phyloP scores from a whole-genome alignment of 2,797 vertebrate species.

The Scomberomorus guttatus region DNA sequence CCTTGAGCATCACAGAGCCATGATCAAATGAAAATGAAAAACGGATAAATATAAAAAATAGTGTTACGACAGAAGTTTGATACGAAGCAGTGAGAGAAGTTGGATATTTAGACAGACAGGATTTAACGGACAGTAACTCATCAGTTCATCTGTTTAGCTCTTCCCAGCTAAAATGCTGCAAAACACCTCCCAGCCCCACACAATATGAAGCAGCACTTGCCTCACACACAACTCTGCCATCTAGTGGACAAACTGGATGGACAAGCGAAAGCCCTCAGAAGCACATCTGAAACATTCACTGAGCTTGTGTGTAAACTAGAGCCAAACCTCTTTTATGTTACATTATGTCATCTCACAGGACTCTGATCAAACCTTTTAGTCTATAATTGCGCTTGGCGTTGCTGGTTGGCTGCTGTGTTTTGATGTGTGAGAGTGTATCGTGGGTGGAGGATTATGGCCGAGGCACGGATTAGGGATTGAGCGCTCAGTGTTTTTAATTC shows the following conservation, averaged over 20 bases:
- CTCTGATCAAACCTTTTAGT: conserved; percentile 13
- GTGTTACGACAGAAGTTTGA: neutral
- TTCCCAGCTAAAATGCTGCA: neutral
- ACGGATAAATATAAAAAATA: neutral
- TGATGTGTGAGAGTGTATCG: conserved; percentile 27
- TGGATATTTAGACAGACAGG: neutral
- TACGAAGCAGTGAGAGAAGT: neutral
- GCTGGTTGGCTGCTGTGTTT: conserved; percentile 7
- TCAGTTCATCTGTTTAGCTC: neutral
- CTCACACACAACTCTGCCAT: conserved; percentile 62
- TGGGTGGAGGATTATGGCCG: conserved; percentile 66
- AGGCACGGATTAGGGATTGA: conserved; percentile 69
- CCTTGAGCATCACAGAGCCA: neutral
- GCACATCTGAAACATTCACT: neutral
- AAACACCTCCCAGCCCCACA: neutral
- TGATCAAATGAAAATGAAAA: neutral
- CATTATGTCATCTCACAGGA: neutral
- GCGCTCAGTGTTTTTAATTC: conserved; percentile 55
- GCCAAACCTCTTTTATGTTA: neutral
- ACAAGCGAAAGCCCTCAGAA: neutral
- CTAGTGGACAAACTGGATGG: conserved; percentile 69
- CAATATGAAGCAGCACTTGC: neutral
- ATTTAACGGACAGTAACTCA: neutral
- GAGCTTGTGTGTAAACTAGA: neutral
- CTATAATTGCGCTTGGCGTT: neutral